Base-by-base conservation (phyloP, 2,113 vertebrate genomes). In the Pterophyllum scalare region DNA sequence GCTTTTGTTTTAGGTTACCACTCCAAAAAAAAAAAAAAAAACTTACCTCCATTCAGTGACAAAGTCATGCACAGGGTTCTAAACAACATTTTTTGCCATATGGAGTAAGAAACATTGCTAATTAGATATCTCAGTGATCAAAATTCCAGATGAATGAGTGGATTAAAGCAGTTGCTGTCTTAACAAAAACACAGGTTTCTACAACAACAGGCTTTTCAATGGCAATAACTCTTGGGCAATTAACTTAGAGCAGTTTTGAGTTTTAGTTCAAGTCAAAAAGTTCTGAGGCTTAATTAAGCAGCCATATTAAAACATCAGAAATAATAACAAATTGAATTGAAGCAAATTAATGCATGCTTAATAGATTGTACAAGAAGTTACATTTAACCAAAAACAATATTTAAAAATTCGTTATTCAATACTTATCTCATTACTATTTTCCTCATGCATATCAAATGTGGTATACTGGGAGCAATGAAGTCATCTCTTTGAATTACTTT, bases 381-480 rank as follows among this genome's bases (percentile, higher is more conserved):
- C 59, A 87, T 82, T 87, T 20, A 60, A 17, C 61, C 81, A 81
- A 79, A 28, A 91, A 90, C 74, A 91, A 82, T 82, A 62, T 81
- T 77, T 15, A 74, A 88, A 86, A 83, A 61, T 59, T 62, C 59
- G 12, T 75, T 54, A 83, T 81, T 84, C 59, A 89, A 56, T 54
- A 31, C 64, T 77, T 81, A 87, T 75, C 57, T 62, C 35, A 88
- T 85, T 89, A 79, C 61, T 77, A 40, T 96, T 91, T 92, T 94
- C 95, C 24, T 96, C 95, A 59, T 97, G 95, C 74, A 96, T 96
- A 83, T 83, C 81, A 72, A 91, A 90, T 86, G 57, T 26, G 62
- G 83, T 83, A 74, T 61, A 85, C 59, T 80, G 9, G 38, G 57
- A 62, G 74, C 77, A 89, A 91, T 79, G 57, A 87, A 83, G 82